Evolutionary conservation across 2,888 invertebrate genomes (phyloP).

Genomic region (Pseudoips prasinana): DNA sequence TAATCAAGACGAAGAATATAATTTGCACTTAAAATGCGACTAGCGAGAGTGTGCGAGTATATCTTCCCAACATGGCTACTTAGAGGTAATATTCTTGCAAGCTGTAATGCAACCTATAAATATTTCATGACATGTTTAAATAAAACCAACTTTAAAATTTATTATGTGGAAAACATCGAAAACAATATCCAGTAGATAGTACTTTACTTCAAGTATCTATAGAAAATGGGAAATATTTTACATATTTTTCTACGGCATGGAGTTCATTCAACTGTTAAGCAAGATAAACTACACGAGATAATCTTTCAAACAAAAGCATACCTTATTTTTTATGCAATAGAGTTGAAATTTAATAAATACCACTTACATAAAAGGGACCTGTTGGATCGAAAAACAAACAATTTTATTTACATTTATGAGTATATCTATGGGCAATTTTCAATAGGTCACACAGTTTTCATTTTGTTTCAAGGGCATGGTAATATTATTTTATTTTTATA

Average conservation of each 20-base stretch:
- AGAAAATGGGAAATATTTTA: constrained; percentile 38
- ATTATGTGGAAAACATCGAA: constrained; percentile 44
- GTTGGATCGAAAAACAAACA: background rate
- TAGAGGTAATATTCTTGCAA: constrained; percentile 15
- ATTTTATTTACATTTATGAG: constrained; percentile 20
- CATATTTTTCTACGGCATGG: constrained; percentile 53
- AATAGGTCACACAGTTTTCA: constrained; percentile 11
- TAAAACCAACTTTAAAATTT: constrained; percentile 30
- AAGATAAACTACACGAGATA: constrained; percentile 53
- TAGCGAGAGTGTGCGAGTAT: constrained; percentile 5
- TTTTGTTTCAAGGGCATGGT: too few species aligned
- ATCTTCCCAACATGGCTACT: constrained; percentile 4
- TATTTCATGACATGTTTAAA: constrained; percentile 23
- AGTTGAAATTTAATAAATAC: constrained; percentile 12
- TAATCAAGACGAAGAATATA: background rate
- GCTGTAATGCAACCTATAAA: constrained; percentile 17
- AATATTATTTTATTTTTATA: too few species aligned
- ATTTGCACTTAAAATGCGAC: constrained; percentile 8
- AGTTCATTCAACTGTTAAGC: constrained; percentile 63
- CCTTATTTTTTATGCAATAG: constrained; percentile 15
- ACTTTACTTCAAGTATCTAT: constrained; percentile 34
- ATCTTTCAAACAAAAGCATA: constrained; percentile 23
- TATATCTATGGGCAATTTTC: constrained; percentile 7
- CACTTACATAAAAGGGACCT: background rate
- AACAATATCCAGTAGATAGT: constrained; percentile 40